phyloP scores from a whole-genome alignment of 2,888 invertebrate genomes.

The Belgica antarctica region DNA sequence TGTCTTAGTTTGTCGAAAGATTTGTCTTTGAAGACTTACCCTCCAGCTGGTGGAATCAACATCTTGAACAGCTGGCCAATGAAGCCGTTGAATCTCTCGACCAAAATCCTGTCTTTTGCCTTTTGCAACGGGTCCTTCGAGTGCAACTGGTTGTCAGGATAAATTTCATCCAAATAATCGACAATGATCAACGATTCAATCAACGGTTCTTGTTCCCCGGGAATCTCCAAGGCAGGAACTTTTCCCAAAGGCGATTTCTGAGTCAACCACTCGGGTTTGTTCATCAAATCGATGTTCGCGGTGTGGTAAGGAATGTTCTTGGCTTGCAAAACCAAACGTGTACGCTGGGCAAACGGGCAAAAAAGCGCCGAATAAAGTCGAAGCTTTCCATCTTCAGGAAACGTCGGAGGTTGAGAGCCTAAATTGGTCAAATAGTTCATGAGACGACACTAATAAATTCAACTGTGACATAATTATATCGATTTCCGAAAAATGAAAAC shows the following conservation, averaged over 20 bases:
- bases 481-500: too few species aligned
- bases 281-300: conserved; percentile 69
- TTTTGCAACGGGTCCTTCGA: conserved; percentile 61
- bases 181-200: conserved; percentile 79
- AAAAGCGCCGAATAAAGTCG: conserved; percentile 80
- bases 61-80: conserved; percentile 51
- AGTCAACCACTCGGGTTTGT: conserved; percentile 81
- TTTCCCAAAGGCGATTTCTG: conserved; percentile 65
- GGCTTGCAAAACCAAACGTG: conserved; percentile 71
- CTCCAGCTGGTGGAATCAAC: conserved; percentile 55
- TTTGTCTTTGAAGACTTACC: conserved; percentile 57
- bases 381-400: conserved; percentile 62
- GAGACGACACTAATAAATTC: too few species aligned
- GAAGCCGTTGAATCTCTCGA: conserved; percentile 51
- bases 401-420: conserved; percentile 67
- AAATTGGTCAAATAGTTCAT: conserved; percentile 44
- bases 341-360: conserved; percentile 78
- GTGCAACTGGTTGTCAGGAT: conserved; percentile 64
- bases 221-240: conserved; percentile 74
- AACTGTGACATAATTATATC: too few species aligned
- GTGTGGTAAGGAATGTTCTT: conserved; percentile 75
- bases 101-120: conserved; percentile 54
- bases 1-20: not conserved
- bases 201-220: conserved; percentile 58
- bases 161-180: conserved; percentile 79